phyloP scores from a whole-genome alignment of 2,113 vertebrate species.

The Ploceus nigricollis region DNA sequence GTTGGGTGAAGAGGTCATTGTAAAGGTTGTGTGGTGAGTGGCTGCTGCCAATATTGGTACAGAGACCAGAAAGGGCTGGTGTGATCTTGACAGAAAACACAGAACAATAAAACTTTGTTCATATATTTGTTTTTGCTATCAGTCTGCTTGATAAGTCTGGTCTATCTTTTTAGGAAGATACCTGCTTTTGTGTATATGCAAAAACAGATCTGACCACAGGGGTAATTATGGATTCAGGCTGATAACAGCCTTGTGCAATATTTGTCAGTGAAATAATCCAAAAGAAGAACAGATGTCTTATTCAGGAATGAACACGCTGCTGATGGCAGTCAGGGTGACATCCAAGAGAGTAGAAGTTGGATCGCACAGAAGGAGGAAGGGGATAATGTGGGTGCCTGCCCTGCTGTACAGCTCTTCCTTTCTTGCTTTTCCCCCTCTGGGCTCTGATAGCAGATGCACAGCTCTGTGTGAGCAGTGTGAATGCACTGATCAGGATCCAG shows the following conservation, averaged over 20 bases:
- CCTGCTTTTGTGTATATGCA: not conserved
- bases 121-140: not conserved
- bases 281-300: not conserved
- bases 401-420: not conserved
- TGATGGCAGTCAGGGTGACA: not conserved
- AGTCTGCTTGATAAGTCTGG: not conserved
- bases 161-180: not conserved
- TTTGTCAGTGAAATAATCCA: conserved; percentile 1
- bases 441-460: not conserved
- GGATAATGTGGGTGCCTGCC: not conserved
- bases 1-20: not conserved
- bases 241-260: not conserved
- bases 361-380: not conserved
- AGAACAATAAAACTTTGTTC: not conserved
- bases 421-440: not conserved
- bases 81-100: not conserved
- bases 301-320: not conserved
- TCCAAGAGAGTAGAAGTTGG: not conserved
- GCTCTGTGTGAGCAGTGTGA: not conserved
- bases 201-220: not conserved
- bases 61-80: not conserved
- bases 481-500: not conserved
- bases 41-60: not conserved
- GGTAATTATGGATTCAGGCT: not conserved
- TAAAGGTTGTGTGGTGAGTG: not conserved